A percentile compares a stretch with the other conserved stretches of the same genome.
Conservation (phyloP, 1,140 invertebrate species). For the Bombus waltoni region DNA sequence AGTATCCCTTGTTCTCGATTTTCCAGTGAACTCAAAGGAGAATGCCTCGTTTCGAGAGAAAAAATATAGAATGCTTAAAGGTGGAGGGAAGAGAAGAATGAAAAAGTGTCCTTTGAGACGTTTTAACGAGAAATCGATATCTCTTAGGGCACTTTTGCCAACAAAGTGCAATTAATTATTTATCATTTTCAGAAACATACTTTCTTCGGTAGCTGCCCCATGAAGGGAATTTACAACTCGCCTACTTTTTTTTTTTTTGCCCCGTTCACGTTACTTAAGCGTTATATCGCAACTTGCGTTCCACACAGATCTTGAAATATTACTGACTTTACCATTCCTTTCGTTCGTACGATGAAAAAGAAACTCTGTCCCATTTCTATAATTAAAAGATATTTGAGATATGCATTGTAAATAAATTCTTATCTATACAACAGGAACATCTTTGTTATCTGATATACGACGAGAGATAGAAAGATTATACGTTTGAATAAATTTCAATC, state of each 20-base stretch:
- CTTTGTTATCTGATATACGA: too few species aligned
- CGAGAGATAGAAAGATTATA: too few species aligned
- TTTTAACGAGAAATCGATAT: slow-evolving; percentile 31
- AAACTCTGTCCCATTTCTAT: too few species aligned
- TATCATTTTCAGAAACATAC: background rate
- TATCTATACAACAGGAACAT: too few species aligned
- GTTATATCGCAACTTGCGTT: background rate
- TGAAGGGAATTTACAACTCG: background rate
- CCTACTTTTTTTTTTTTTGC: background rate
- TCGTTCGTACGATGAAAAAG: background rate
- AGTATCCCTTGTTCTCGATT: background rate
- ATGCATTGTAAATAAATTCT: too few species aligned
- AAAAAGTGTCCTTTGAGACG: slow-evolving; percentile 14
- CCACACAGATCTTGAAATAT: background rate
- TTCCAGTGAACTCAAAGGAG: background rate
- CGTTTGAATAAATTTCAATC: background rate
- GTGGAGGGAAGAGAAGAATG: background rate
- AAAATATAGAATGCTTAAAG: background rate
- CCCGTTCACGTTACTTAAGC: background rate
- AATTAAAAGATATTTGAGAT: too few species aligned
- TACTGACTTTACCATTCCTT: background rate
- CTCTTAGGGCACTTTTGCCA: slow-evolving; percentile 8
- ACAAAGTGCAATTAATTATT: slow-evolving; percentile 20
- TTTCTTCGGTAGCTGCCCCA: background rate
- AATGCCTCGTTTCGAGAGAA: background rate